A percentile compares a stretch with the other conserved stretches of the same genome.
These are phyloP conservation scores for Diacarnus erythraeanus DNA, from an alignment of 37 sponge, comb jelly and placozoan species.

Conservation along the genomic window DNA sequence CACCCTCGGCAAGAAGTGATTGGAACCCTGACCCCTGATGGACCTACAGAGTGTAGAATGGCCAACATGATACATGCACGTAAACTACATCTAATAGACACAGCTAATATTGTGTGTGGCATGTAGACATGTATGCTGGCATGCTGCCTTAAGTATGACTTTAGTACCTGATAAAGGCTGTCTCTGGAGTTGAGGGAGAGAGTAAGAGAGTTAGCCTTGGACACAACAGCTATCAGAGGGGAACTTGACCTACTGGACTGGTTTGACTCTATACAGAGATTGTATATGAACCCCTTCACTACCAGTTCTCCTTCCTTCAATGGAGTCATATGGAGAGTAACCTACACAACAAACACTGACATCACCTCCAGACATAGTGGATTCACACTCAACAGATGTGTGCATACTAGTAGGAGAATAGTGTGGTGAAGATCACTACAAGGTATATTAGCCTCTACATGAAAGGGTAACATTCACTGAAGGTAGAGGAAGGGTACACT, in stretches of 20 bases:
- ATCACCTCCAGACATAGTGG: too few species aligned
- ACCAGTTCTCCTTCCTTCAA: constrained; percentile 50
- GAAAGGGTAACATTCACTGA: too few species aligned
- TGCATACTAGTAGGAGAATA: too few species aligned
- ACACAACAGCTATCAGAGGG: not conserved
- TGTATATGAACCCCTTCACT: constrained; percentile 59
- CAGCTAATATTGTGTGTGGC: not conserved
- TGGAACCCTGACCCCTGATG: constrained; percentile 18
- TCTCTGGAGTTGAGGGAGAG: constrained; percentile 30
- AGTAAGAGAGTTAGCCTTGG: constrained; percentile 29
- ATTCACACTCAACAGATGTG: not conserved
- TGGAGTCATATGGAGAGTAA: constrained; percentile 55
- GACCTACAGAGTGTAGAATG: not conserved
- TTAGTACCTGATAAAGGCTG: constrained; percentile 39
- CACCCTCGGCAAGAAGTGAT: constrained; percentile 24
- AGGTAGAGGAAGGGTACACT: too few species aligned
- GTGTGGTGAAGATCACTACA: too few species aligned
- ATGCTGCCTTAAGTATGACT: not conserved
- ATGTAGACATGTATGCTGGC: not conserved
- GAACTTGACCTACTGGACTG: constrained; percentile 2
- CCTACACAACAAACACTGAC: constrained; percentile 26
- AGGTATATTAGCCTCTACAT: too few species aligned
- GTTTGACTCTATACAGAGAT: constrained; percentile 34
- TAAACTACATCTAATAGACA: not conserved
- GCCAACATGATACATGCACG: not conserved